Conservation (phyloP, 2,888 invertebrate genomes). For the Drosophila mettleri region DNA sequence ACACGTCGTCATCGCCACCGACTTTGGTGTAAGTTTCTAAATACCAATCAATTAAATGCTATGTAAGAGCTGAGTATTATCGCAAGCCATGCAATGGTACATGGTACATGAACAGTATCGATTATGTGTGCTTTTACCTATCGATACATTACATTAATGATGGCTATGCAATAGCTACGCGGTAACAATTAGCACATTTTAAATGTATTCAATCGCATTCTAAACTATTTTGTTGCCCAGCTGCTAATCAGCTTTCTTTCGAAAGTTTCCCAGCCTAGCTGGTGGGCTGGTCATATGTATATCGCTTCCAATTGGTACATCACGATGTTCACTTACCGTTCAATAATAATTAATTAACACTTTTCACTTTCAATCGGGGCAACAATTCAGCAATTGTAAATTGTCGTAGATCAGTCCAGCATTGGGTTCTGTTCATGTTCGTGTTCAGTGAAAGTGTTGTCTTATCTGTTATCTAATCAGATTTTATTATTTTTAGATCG, state of each 20-base stretch:
- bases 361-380: slow-evolving; percentile 81
- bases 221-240: slow-evolving; percentile 20
- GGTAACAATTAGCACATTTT: slow-evolving; percentile 50
- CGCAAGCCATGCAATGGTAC: too few species aligned
- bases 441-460: slow-evolving; percentile 52
- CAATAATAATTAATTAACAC: slow-evolving; percentile 74
- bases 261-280: slow-evolving; percentile 59
- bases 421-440: slow-evolving; percentile 13
- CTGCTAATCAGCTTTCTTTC: slow-evolving; percentile 60
- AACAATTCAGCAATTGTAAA: slow-evolving; percentile 33
- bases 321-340: slow-evolving; percentile 63
- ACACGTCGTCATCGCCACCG: slow-evolving; percentile 71
- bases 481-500: slow-evolving; percentile 46
- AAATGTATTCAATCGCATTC: slow-evolving; percentile 28
- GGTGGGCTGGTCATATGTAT: slow-evolving; percentile 27
- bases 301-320: slow-evolving; percentile 56
- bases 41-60: neutral
- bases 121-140: slow-evolving; percentile 68
- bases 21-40: slow-evolving; percentile 64
- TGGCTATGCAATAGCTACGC: slow-evolving; percentile 9
- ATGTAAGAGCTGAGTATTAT: neutral
- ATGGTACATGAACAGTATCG: slow-evolving; percentile 25
- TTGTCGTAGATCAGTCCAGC: slow-evolving; percentile 58
- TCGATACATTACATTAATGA: neutral
- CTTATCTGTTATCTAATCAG: slow-evolving; percentile 57